Percentiles rank a stretch among this genome's conserved stretches.
These are phyloP conservation scores for Tiliacea citrago DNA, from an alignment of 2,888 invertebrate genomes.

Conservation along the genomic window DNA sequence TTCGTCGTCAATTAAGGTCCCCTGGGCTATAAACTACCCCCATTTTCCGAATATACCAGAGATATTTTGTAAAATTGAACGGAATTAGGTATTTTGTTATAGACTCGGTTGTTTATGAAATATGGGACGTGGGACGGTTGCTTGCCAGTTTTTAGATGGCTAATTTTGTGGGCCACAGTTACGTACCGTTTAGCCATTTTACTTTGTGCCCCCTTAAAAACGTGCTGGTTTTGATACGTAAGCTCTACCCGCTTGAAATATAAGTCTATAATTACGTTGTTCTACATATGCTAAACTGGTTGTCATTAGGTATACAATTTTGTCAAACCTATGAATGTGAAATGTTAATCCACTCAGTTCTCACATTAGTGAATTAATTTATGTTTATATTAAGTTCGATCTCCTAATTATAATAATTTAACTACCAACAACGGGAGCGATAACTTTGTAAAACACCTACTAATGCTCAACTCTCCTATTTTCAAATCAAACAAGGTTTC, in stretches of 20 bases:
- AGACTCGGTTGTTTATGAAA: constrained; percentile 30
- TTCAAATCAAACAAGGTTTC: not conserved
- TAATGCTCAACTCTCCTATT: not conserved
- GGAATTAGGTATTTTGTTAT: constrained; percentile 24
- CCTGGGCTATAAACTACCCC: constrained; percentile 53
- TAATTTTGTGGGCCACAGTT: constrained; percentile 23
- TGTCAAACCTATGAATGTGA: not conserved
- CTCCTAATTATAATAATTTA: not conserved
- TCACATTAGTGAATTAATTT: not conserved
- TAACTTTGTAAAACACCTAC: not conserved
- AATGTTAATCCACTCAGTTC: not conserved
- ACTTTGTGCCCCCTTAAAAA: not conserved
- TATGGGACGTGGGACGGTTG: not conserved
- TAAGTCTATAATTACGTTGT: too few relatives aligned
- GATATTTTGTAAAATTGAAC: constrained; percentile 38
- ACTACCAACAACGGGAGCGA: not conserved
- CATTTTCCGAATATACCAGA: constrained; percentile 54
- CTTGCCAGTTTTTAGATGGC: constrained; percentile 25
- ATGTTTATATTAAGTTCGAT: not conserved
- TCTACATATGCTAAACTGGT: not conserved
- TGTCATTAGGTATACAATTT: not conserved
- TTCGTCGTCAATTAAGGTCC: constrained; percentile 61
- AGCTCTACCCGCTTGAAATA: not conserved
- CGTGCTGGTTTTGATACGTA: not conserved
- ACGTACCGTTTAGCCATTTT: not conserved